phyloP scores from a whole-genome alignment of 2,888 invertebrate genomes.

The Omphaloscelis lunosa region DNA sequence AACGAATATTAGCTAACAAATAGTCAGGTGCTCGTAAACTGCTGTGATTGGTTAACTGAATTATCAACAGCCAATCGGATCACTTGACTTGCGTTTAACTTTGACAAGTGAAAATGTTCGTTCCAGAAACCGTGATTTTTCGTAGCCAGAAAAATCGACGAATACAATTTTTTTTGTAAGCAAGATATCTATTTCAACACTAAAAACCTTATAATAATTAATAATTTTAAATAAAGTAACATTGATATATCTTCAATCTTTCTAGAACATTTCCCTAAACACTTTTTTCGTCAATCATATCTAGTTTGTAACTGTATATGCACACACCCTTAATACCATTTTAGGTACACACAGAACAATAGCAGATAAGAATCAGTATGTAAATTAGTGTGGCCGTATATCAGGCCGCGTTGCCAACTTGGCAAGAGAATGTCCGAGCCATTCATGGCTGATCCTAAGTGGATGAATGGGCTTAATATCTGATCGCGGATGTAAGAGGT shows the following conservation, averaged over 20 bases:
- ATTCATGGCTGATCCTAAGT: constrained; percentile 59
- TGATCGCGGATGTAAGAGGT: constrained; percentile 50
- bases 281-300: constrained; percentile 5
- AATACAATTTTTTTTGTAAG: not conserved
- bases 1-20: not conserved
- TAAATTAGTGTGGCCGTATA: constrained; percentile 67
- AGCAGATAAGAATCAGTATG: constrained; percentile 75
- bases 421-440: constrained; percentile 58
- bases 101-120: not conserved
- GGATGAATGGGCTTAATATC: constrained; percentile 55
- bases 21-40: not conserved
- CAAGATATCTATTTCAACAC: not conserved
- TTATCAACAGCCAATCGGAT: not conserved
- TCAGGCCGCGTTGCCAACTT: constrained; percentile 66
- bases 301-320: constrained; percentile 38
- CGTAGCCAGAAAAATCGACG: not conserved
- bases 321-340: constrained; percentile 57
- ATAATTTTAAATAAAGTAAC: not conserved
- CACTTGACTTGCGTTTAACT: not conserved
- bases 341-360: constrained; percentile 69
- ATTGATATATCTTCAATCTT: not conserved
- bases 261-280: not conserved
- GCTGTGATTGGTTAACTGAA: not conserved
- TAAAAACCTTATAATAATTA: not conserved
- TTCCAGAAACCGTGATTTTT: not conserved